Percentiles rank a stretch among this genome's conserved stretches.
Evolutionary conservation across 1,140 invertebrate genomes (phyloP).

Genomic region (Eumeta japonica): DNA sequence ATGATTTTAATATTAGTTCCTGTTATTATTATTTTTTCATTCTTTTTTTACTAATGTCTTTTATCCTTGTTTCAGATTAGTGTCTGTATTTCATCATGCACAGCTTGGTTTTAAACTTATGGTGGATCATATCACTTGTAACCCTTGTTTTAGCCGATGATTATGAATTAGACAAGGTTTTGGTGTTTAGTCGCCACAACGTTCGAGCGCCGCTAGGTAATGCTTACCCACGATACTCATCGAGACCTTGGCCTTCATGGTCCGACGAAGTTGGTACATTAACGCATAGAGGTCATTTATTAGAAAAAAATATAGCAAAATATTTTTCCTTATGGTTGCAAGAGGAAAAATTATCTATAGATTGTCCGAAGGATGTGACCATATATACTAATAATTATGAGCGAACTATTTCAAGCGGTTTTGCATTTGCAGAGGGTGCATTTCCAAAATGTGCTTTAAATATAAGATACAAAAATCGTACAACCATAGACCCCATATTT

Average conservation of each 20-base stretch:
- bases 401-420: background rate
- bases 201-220: background rate
- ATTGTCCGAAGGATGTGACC: background rate
- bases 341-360: background rate
- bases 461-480: background rate
- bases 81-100: too few species aligned
- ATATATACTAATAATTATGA: background rate
- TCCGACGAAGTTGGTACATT: background rate
- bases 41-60: too few species aligned
- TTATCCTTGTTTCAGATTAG: too few species aligned
- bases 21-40: too few species aligned
- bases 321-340: too few species aligned
- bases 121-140: too few species aligned
- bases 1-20: too few species aligned
- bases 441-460: background rate
- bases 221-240: background rate
- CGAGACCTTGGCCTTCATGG: background rate
- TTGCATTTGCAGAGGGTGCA: background rate
- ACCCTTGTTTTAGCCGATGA: too few species aligned
- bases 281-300: background rate
- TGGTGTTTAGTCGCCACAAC: background rate
- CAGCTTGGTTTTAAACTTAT: too few species aligned
- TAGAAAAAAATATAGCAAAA: background rate
- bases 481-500: background rate
- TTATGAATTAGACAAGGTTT: background rate